phyloP scores from a whole-genome alignment of 2,888 invertebrate species.

The Miltochrista miniata region DNA sequence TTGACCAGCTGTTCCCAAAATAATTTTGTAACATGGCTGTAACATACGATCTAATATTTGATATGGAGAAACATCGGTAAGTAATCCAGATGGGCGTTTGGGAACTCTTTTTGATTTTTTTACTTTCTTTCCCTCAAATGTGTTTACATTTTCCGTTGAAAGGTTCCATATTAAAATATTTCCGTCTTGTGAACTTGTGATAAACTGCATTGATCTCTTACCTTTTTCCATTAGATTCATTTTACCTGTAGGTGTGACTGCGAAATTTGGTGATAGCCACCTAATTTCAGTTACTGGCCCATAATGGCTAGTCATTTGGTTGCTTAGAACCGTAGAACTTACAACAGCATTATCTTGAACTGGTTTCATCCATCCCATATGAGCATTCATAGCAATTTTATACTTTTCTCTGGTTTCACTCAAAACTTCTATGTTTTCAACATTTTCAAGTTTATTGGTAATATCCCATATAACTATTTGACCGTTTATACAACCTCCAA shows the following conservation, averaged over 20 bases:
- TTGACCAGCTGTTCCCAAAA: constrained; percentile 71
- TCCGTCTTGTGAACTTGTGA: constrained; percentile 87
- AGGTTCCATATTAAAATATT: constrained; percentile 89
- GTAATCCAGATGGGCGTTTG: constrained; percentile 83
- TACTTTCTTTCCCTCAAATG: constrained; percentile 61
- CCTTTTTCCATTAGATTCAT: constrained; percentile 48
- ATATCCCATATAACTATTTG: constrained; percentile 89
- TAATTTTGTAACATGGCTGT: constrained; percentile 85
- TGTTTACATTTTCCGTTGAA: constrained; percentile 70
- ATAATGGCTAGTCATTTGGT: constrained; percentile 85
- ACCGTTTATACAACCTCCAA: constrained; percentile 89
- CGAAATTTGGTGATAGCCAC: constrained; percentile 87
- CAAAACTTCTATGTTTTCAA: constrained; percentile 85
- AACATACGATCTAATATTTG: constrained; percentile 84
- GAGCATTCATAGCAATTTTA: constrained; percentile 82
- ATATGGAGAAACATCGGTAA: constrained; percentile 84
- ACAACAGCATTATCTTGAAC: constrained; percentile 83
- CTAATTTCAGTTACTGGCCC: constrained; percentile 85
- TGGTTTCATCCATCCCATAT: constrained; percentile 88
- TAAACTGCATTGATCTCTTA: constrained; percentile 83
- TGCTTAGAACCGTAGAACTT: constrained; percentile 84
- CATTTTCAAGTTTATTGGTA: constrained; percentile 83
- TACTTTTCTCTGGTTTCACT: constrained; percentile 86
- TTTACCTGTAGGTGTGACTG: constrained; percentile 85
- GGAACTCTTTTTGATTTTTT: constrained; percentile 74